phyloP scores from a whole-genome alignment of 2,888 invertebrate genomes.

The Hermaeophaga mercurialis region DNA sequence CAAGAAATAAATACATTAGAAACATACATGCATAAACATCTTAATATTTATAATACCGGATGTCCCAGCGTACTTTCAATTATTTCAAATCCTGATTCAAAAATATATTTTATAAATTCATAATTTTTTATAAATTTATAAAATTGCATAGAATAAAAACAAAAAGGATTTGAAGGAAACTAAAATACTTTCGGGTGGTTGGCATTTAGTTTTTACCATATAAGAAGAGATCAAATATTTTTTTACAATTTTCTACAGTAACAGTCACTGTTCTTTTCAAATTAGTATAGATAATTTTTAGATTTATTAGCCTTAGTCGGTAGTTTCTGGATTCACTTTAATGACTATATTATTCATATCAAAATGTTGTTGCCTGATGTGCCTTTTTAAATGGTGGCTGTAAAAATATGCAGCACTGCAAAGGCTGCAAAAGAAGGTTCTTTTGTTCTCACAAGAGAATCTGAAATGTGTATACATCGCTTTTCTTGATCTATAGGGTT shows the following conservation, averaged over 20 bases:
- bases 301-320: constrained; percentile 7
- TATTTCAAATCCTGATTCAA: no score
- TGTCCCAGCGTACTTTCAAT: no score
- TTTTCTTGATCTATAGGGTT: constrained; percentile 46
- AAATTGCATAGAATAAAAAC: no score
- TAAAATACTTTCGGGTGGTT: no score
- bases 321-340: background rate
- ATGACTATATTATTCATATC: background rate
- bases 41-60: background rate
- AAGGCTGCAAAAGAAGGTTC: constrained; percentile 44
- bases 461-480: constrained; percentile 47
- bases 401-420: constrained; percentile 47
- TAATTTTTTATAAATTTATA: no score
- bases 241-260: no score
- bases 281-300: no score
- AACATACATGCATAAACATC: constrained; percentile 2
- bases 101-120: no score
- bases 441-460: constrained; percentile 46
- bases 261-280: no score
- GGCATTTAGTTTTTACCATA: no score
- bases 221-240: no score
- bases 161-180: no score
- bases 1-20: constrained; percentile 2
- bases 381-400: constrained; percentile 46
- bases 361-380: constrained; percentile 34